Conservation (phyloP, 2,797 vertebrate genomes). For the Silurus aristotelis region DNA sequence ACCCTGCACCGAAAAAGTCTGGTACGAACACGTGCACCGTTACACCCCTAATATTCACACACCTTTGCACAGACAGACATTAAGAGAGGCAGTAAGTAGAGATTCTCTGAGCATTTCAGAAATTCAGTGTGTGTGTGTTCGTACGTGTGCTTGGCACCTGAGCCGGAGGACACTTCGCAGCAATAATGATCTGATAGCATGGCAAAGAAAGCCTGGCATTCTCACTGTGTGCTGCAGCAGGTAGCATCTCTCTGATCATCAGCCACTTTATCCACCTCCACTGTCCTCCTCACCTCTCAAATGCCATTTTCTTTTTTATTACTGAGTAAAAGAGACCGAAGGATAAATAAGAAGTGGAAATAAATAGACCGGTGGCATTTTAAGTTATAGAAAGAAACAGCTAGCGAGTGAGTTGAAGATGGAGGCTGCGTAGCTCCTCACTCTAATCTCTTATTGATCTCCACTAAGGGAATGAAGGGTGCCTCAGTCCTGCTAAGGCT, state of each 20-base stretch:
- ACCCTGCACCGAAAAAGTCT: no score
- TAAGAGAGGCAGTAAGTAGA: neutral
- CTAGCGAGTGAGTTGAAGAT: conserved; percentile 48
- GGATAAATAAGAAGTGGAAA: conserved; percentile 36
- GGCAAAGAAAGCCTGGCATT: conserved; percentile 34
- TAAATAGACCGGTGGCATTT: conserved; percentile 48
- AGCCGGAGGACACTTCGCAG: conserved; percentile 17
- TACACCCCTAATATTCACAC: neutral
- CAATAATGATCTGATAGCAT: conserved; percentile 44
- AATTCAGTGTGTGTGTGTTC: neutral
- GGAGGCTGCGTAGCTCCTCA: conserved; percentile 34
- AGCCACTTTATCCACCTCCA: conserved; percentile 2
- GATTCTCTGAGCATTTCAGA: conserved; percentile 10
- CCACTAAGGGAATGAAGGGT: conserved; percentile 55
- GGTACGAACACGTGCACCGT: no score
- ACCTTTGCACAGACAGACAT: neutral
- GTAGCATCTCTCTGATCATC: conserved; percentile 41
- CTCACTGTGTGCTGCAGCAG: neutral
- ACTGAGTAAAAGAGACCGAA: neutral
- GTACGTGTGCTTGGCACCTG: neutral
- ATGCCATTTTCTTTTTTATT: conserved; percentile 21
- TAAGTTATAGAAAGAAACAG: conserved; percentile 40
- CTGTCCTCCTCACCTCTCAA: conserved; percentile 15
- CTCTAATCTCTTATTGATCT: conserved; percentile 61
- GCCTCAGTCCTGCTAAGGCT: conserved; percentile 48